Conservation (phyloP, 2,888 invertebrate genomes). For the Agrochola macilenta region DNA sequence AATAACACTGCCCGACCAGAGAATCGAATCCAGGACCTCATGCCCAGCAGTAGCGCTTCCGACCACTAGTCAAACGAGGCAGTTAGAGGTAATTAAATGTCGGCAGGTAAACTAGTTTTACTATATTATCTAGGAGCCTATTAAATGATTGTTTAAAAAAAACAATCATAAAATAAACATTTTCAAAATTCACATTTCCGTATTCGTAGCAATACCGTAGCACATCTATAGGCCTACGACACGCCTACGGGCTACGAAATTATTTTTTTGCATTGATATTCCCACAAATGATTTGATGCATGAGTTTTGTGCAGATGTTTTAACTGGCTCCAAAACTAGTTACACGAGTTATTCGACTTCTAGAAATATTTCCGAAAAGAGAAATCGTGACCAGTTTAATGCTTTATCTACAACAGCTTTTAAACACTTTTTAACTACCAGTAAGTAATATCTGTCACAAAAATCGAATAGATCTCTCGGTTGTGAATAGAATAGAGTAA, state of each 20-base stretch:
- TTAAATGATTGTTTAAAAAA: background rate
- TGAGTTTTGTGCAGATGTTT: background rate
- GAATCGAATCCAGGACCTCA: background rate
- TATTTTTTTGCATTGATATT: background rate
- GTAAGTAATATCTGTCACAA: constrained; percentile 22
- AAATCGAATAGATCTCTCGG: constrained; percentile 22
- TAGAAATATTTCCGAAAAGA: constrained; percentile 29
- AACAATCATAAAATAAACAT: background rate
- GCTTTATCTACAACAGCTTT: background rate
- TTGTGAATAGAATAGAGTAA: constrained; percentile 49
- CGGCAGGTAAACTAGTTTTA: background rate
- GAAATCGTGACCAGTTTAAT: constrained; percentile 35
- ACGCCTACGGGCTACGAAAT: constrained; percentile 2
- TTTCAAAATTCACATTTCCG: constrained; percentile 5
- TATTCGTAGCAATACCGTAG: constrained; percentile 31
- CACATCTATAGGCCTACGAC: background rate
- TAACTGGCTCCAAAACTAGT: background rate
- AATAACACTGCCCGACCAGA: background rate
- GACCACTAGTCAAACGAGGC: background rate
- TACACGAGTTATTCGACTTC: constrained; percentile 19
- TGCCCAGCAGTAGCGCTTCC: background rate
- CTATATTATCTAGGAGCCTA: background rate
- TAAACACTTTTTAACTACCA: constrained; percentile 11
- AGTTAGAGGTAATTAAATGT: constrained; percentile 1
- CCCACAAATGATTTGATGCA: background rate